Percentiles rank a stretch among this genome's conserved stretches.
Evolutionary conservation across 2,113 vertebrate genomes (phyloP).

Genomic region (Gasterosteus nipponicus): DNA sequence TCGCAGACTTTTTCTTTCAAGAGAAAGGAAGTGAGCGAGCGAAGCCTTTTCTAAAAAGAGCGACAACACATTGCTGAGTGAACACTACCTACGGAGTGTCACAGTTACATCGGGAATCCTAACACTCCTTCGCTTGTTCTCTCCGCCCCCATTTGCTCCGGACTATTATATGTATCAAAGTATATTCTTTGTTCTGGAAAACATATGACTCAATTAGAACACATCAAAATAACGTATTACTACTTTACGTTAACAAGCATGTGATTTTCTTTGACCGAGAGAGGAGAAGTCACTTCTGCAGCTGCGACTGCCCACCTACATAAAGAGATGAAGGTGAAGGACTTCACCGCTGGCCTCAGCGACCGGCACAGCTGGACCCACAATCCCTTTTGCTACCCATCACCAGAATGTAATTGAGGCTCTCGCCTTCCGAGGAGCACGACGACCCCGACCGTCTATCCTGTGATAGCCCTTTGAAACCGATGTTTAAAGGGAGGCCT

Average conservation of each 20-base stretch:
- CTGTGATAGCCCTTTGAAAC: not conserved
- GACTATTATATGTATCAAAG: not conserved
- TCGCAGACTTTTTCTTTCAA: not conserved
- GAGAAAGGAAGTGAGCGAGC: not conserved
- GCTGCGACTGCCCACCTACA: not conserved
- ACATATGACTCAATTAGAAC: not conserved
- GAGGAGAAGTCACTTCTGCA: not conserved
- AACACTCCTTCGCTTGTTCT: not conserved
- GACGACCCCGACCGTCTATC: not conserved
- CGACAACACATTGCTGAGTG: not conserved
- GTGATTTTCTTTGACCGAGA: not conserved
- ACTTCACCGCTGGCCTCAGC: not conserved
- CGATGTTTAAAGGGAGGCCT: not conserved
- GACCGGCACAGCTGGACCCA: not conserved
- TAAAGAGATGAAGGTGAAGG: not conserved
- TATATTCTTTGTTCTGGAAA: not conserved
- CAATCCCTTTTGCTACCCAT: not conserved
- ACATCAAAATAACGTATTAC: not conserved
- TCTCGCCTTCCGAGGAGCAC: not conserved
- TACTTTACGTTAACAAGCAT: not conserved
- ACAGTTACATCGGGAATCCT: not conserved
- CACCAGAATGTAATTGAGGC: not conserved
- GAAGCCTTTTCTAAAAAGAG: not conserved
- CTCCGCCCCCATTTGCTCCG: not conserved
- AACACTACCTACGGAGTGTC: not conserved